Conservation (phyloP, 2,888 invertebrate genomes). For the Sipha maydis region DNA sequence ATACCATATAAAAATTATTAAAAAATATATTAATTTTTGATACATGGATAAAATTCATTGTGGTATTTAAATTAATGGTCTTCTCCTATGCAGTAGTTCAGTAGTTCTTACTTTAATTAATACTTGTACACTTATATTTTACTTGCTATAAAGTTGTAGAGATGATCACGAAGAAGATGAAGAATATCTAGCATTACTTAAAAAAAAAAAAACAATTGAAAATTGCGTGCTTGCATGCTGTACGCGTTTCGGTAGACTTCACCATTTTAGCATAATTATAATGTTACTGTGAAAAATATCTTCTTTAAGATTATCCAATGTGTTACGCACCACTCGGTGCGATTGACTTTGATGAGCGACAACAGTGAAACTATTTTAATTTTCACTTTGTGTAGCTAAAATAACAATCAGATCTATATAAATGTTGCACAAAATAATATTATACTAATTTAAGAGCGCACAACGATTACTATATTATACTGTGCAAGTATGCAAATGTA, state of each 20-base stretch:
- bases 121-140: too few relatives aligned
- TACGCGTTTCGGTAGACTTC: conserved; percentile 5
- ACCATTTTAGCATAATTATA: background rate
- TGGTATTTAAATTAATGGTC: too few relatives aligned
- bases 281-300: background rate
- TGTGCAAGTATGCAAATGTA: background rate
- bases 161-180: background rate
- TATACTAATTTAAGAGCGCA: background rate
- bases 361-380: background rate
- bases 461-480: background rate
- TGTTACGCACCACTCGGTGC: conserved; percentile 9
- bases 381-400: background rate
- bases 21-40: too few relatives aligned
- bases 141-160: too few relatives aligned
- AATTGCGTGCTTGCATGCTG: background rate
- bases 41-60: too few relatives aligned
- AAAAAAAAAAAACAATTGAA: background rate
- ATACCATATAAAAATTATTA: too few relatives aligned
- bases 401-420: background rate
- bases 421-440: background rate
- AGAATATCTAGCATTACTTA: background rate
- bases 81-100: too few relatives aligned
- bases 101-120: too few relatives aligned
- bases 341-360: background rate
- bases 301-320: background rate